Percentiles rank a stretch among this genome's conserved stretches.
Conservation (phyloP, 2,888 invertebrate genomes). For the Zhuqinia jingwanae region DNA sequence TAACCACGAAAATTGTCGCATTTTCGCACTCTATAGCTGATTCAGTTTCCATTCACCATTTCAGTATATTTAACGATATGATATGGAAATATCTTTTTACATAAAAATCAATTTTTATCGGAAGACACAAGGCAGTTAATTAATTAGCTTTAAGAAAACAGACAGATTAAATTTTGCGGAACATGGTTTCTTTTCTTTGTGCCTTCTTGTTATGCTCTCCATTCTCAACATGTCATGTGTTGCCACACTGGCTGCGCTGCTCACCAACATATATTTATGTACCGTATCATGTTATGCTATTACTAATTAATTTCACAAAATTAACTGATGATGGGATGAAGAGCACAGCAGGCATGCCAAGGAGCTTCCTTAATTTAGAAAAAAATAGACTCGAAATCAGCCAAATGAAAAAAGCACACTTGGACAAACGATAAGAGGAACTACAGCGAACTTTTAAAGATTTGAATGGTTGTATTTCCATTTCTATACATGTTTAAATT, state of each 20-base stretch:
- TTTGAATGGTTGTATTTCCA: too few relatives aligned
- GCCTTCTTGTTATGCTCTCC: background rate
- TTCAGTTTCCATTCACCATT: too few relatives aligned
- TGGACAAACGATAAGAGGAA: too few relatives aligned
- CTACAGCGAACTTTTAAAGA: too few relatives aligned
- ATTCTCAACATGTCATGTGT: slow-evolving; percentile 47
- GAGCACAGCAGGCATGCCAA: too few relatives aligned
- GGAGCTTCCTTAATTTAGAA: too few relatives aligned
- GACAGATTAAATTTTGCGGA: slow-evolving; percentile 46
- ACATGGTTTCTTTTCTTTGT: slow-evolving; percentile 52
- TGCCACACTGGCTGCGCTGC: slow-evolving; percentile 66
- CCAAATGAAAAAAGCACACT: too few relatives aligned
- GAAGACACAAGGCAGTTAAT: slow-evolving; percentile 62
- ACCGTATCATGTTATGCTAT: too few relatives aligned
- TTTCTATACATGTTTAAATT: too few relatives aligned
- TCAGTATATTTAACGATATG: too few relatives aligned
- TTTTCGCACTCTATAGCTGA: background rate
- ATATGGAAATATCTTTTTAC: background rate
- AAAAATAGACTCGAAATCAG: too few relatives aligned
- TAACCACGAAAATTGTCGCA: background rate
- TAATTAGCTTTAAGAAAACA: slow-evolving; percentile 1
- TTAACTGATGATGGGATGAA: too few relatives aligned
- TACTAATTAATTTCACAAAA: background rate
- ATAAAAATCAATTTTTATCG: slow-evolving; percentile 20
- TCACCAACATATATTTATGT: background rate